Evolutionary conservation across 2,888 invertebrate species (phyloP), one percentile per base, ranked within the genome.

Genomic region (Balanococcus diminutus): DNA sequence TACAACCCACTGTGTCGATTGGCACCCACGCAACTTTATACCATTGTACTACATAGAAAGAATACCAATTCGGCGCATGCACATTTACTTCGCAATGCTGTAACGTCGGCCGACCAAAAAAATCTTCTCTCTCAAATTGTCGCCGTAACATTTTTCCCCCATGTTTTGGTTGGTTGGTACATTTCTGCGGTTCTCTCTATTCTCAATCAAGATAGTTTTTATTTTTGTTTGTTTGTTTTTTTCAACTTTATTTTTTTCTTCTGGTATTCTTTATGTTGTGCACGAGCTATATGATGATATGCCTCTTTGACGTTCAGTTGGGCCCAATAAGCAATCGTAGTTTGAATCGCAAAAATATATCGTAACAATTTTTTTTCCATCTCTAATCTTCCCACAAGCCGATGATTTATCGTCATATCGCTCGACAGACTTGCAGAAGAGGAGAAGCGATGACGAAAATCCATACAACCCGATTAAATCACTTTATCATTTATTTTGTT

Each of bases 1-100:
- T 84, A 72, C 84, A 67, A 84, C 67, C 72, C 84, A 84, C 84
- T 84, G 84, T 19, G 84, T 84, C 84, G 84, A 84, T 84, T 72
- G 84, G 84, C 84, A 84, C 84, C 84, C 72, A 84, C 84, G 84
- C 84, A 84, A 83, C 84, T 84, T 84, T 72, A 84, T 72, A 84
- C 84, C 67, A 42, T 39, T 61, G 84, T 84, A 84, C 72, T 72
- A 42, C 42, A 42, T 42, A 67, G 42, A 31, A 61, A 84, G 67
- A 84, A 67, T 67, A 36, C 36, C 67, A 36, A 67, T 84, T 67
- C 83, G 83, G 83, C 83, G 83, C 83, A 84, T 84, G 83, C 67
- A 61, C 83, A 11, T 56, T 67, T 16, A 31, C 83, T n/a, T 19
- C 82, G 51, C 46, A 46, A 51, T 51, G 42, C 46, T 51, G 31